Base-by-base conservation (phyloP, 2,888 invertebrate species). In the Clitarchus hookeri region DNA sequence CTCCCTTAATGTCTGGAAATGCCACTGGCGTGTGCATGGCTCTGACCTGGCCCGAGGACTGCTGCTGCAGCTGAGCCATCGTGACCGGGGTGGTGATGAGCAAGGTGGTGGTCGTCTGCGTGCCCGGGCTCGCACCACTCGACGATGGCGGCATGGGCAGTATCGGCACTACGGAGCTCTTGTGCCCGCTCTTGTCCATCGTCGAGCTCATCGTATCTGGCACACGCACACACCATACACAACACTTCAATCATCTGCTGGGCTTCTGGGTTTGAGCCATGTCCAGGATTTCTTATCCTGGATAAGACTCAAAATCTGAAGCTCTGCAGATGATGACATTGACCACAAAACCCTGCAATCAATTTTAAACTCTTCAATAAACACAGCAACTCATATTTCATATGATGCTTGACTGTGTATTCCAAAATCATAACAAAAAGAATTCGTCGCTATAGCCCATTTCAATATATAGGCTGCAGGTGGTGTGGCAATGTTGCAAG, bases 21-120 rank as follows among this genome's bases (percentile, higher is more conserved):
- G 77, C 23, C 6, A n/a, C 77, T n/a, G 13, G 77, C 25, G 4
- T 36, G 36, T 36, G 36, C 36, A 36, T 36, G 79, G 27, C 9
- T 27, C 86, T 85, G 25, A 88, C 88, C 85, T 87, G 87, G 26
- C 80, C 84, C 44, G 87, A 80, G 82, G 85, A 27, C 23, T 86
- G 82, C 54, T 84, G 83, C 19, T 87, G 26, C 19, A 84, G 78
- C 25, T 85, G 86, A n/a, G 87, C 85, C 87, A 92, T 91, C 53
- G 91, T 91, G 83, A 91, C 91, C 48, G 93, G 91, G 16, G 93
- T 90, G 44, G 91, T 92, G 85, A 93, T 91, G 83, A 93, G 92
- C 87, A 92, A 91, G 26, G 91, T 90, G 79, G 91, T 89, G 83
- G 91, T 91, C 11, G 91, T 89, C 77, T 87, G 87, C 19, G 87